phyloP scores from a whole-genome alignment of 2,888 invertebrate genomes.

The Dryococelus australis region DNA sequence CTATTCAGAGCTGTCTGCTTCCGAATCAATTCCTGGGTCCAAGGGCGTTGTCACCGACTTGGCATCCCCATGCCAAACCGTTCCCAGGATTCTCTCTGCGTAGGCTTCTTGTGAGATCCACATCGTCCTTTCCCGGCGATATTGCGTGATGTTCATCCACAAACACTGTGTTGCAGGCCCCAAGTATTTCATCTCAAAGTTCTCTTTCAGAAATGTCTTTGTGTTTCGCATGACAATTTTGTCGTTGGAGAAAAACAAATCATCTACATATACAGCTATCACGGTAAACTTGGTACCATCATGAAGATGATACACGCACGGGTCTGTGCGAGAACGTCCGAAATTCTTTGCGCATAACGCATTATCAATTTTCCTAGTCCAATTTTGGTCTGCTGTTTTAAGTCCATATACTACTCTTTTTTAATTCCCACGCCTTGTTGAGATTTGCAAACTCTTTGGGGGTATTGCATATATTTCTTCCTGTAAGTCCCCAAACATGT shows the following conservation, averaged over 20 bases:
- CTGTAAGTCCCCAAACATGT: neutral
- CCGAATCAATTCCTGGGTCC: neutral
- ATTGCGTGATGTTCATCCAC: neutral
- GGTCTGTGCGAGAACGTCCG: neutral
- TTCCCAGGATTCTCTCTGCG: neutral
- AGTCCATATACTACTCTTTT: neutral
- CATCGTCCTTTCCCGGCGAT: neutral
- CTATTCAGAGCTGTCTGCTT: neutral
- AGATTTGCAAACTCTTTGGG: neutral
- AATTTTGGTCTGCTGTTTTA: neutral
- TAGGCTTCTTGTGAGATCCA: neutral
- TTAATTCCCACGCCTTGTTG: neutral
- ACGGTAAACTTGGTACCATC: neutral
- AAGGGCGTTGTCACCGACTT: neutral
- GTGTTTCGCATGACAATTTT: neutral
- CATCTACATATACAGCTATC: neutral
- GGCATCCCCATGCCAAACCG: neutral
- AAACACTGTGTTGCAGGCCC: neutral
- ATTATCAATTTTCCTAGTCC: neutral
- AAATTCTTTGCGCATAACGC: neutral
- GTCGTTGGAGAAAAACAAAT: neutral
- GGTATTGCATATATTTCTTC: neutral
- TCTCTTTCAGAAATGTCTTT: neutral
- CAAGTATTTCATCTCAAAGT: neutral
- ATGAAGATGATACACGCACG: neutral